phyloP scores from a whole-genome alignment of 2,888 invertebrate species.

The Mesorhabditis spiculigera region DNA sequence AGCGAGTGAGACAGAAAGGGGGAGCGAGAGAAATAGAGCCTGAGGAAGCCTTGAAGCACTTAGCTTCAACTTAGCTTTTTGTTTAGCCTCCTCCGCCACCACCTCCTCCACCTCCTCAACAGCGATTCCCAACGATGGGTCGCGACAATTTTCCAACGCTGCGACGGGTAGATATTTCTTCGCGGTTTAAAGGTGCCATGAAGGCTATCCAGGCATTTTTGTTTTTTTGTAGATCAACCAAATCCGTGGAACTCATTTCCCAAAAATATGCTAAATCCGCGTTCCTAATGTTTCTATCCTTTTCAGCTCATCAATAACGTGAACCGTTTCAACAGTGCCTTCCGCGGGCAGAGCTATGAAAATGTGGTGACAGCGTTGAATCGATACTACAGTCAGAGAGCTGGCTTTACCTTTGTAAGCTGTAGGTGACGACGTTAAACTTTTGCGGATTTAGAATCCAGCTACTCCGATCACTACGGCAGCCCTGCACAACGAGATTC shows the following conservation, averaged over 20 bases:
- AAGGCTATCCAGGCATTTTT: background rate
- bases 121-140: constrained; percentile 16
- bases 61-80: no score
- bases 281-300: background rate
- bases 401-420: constrained; percentile 24
- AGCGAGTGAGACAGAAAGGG: no score
- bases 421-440: no score
- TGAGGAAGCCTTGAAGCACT: no score
- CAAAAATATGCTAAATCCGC: constrained; percentile 11
- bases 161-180: constrained; percentile 7
- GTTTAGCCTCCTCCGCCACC: background rate
- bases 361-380: constrained; percentile 29
- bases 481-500: constrained; percentile 19
- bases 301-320: constrained; percentile 31
- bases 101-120: constrained; percentile 13
- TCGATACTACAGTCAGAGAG: constrained; percentile 24
- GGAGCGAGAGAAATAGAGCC: no score
- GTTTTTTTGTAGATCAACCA: background rate
- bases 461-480: background rate
- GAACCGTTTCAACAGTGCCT: constrained; percentile 23
- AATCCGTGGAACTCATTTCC: constrained; percentile 17
- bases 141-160: constrained; percentile 5
- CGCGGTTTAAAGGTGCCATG: background rate
- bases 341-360: constrained; percentile 35
- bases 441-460: background rate